Evolutionary conservation across 1,140 invertebrate species (phyloP).

Genomic region (Sycobia sp.): DNA sequence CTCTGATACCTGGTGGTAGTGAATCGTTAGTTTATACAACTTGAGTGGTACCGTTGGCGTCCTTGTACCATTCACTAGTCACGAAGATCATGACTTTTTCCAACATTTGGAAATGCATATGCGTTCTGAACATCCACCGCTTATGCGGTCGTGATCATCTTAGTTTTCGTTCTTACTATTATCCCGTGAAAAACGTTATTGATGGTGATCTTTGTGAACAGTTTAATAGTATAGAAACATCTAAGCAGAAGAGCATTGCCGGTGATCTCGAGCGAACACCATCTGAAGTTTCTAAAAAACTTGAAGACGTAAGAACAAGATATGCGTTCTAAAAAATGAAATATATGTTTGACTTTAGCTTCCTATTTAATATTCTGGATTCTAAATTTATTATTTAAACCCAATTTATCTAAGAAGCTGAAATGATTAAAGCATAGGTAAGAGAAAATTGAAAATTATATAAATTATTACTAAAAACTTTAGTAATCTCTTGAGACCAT

Average conservation of each 20-base stretch:
- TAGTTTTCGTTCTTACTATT: conserved; percentile 96
- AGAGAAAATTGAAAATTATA: too few species aligned
- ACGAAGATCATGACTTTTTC: conserved; percentile 99
- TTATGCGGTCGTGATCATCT: conserved; percentile 98
- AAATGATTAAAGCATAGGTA: too few species aligned
- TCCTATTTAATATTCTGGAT: too few species aligned
- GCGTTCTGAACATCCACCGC: conserved; percentile 92
- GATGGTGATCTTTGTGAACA: conserved; percentile 99
- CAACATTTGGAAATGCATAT: conserved; percentile 99
- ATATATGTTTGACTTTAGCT: too few species aligned
- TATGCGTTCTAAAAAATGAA: conserved; percentile 95
- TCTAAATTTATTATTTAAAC: too few species aligned
- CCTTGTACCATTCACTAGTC: conserved; percentile 95
- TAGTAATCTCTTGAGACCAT: too few species aligned
- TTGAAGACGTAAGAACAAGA: conserved; percentile 91
- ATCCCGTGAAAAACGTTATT: conserved; percentile 97
- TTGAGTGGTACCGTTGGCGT: conserved; percentile 95
- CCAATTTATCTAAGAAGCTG: too few species aligned
- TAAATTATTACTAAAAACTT: too few species aligned
- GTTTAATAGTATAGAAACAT: conserved; percentile 92
- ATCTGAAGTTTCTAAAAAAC: conserved; percentile 94
- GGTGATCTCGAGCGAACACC: conserved; percentile 92
- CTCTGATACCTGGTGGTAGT: conserved; percentile 94
- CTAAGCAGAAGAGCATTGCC: conserved; percentile 94
- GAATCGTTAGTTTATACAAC: conserved; percentile 97